Percentiles rank a stretch among this genome's conserved stretches.
phyloP scores from a whole-genome alignment of 37 sponge, comb jelly and placozoan species.

The Geodia barretti region DNA sequence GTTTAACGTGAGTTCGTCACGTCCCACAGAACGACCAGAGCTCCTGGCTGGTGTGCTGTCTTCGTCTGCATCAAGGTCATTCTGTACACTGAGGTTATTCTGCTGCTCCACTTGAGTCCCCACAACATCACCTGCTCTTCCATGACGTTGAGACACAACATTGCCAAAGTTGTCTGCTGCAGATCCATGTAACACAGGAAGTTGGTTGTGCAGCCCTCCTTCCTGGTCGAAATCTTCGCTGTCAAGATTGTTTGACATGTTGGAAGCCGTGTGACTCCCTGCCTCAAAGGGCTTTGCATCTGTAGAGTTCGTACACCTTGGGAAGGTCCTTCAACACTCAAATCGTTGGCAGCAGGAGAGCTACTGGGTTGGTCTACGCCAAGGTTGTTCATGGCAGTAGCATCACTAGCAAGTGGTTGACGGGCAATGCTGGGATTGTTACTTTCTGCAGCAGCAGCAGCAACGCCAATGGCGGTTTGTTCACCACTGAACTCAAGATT shows the following conservation, averaged over 20 bases:
- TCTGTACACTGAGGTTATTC: background rate
- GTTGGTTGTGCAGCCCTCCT: too few relatives aligned
- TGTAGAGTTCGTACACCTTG: too few relatives aligned
- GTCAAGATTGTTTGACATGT: background rate
- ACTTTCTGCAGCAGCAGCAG: conserved; percentile 1
- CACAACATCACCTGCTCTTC: background rate
- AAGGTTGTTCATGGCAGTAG: background rate
- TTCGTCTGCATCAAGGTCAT: background rate
- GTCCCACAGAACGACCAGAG: too few relatives aligned
- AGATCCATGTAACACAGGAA: too few relatives aligned
- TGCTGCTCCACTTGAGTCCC: background rate
- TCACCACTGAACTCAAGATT: too few relatives aligned
- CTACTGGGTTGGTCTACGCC: background rate
- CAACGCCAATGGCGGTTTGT: too few relatives aligned
- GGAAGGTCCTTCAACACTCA: background rate
- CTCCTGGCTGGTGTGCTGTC: too few relatives aligned
- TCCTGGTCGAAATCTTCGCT: too few relatives aligned
- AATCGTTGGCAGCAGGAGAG: background rate
- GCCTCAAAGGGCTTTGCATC: too few relatives aligned
- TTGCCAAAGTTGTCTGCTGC: too few relatives aligned
- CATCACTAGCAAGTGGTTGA: background rate
- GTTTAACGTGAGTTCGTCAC: too few relatives aligned
- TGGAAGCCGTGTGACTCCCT: background rate
- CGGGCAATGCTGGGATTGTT: background rate
- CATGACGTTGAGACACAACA: background rate